These are phyloP conservation scores for Tenebrio molitor DNA, from an alignment of 1,140 invertebrate genomes.

Conservation along the genomic window DNA sequence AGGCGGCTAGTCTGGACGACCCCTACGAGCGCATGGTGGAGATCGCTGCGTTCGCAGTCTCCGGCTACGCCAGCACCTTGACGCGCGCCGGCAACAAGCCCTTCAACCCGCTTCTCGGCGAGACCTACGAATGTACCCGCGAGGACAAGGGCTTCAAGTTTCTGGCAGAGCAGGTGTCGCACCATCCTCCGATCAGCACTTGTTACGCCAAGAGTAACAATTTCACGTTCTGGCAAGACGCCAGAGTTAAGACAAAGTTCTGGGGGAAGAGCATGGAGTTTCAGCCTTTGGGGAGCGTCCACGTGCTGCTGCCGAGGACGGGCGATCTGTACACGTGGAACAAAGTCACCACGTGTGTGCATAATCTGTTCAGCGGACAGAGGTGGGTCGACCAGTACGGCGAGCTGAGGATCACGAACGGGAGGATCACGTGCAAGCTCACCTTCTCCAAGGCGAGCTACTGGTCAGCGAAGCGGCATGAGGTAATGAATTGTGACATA, in stretches of 20 bases:
- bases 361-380: constrained; percentile 86
- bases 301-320: constrained; percentile 69
- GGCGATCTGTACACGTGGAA: constrained; percentile 86
- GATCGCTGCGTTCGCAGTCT: constrained; percentile 87
- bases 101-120: constrained; percentile 89
- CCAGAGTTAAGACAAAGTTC: constrained; percentile 88
- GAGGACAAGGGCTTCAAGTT: constrained; percentile 85
- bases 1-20: constrained; percentile 75
- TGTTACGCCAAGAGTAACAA: constrained; percentile 84
- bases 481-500: too few species aligned
- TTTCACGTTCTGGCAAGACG: constrained; percentile 87
- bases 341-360: constrained; percentile 90
- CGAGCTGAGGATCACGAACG: constrained; percentile 80
- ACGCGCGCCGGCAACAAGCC: constrained; percentile 88
- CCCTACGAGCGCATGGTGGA: constrained; percentile 81
- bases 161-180: constrained; percentile 83
- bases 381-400: constrained; percentile 91
- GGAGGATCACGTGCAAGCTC: constrained; percentile 80
- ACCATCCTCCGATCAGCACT: constrained; percentile 89
- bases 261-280: constrained; percentile 95
- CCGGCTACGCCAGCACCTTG: constrained; percentile 83
- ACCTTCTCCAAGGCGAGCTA: constrained; percentile 88
- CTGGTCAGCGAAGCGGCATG: constrained; percentile 84
- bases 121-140: constrained; percentile 86
- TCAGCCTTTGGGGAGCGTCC: constrained; percentile 79